Evolutionary conservation across 2,888 invertebrate genomes (phyloP).

Genomic region (Stenchaetothrips biformis): DNA sequence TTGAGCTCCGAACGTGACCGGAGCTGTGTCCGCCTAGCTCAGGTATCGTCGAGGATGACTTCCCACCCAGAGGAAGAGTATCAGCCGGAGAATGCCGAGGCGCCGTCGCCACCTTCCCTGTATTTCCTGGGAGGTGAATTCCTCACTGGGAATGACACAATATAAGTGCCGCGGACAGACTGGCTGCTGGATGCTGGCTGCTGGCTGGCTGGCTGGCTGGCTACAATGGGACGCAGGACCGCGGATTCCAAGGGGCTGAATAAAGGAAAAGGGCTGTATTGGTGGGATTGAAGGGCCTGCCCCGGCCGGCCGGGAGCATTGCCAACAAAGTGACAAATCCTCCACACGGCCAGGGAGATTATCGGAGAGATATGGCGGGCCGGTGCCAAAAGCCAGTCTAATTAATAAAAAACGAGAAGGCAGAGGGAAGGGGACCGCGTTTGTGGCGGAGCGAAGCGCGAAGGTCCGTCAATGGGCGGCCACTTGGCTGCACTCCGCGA

Average conservation of each 20-base stretch:
- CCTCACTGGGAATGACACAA: too few relatives aligned
- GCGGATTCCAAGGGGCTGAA: background rate
- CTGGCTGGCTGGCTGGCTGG: background rate
- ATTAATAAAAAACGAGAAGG: background rate
- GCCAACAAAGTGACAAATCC: constrained; percentile 22
- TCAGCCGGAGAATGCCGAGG: too few relatives aligned
- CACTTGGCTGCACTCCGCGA: background rate
- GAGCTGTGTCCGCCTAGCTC: too few relatives aligned
- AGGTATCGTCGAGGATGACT: too few relatives aligned
- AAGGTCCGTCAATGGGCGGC: too few relatives aligned
- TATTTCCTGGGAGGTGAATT: too few relatives aligned
- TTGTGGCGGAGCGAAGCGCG: background rate
- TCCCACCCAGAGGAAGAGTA: too few relatives aligned
- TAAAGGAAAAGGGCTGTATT: background rate
- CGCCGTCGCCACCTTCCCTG: too few relatives aligned
- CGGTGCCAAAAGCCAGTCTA: background rate
- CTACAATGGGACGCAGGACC: too few relatives aligned
- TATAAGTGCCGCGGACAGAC: background rate
- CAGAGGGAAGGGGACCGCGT: background rate
- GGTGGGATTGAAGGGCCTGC: background rate
- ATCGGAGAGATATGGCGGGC: background rate
- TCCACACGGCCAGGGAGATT: constrained; percentile 28
- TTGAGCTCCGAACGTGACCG: too few relatives aligned
- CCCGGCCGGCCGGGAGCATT: background rate
- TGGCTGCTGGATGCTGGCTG: background rate